These are phyloP conservation scores for Anabas testudineus DNA, from an alignment of 2,797 vertebrate genomes.

Conservation along the genomic window DNA sequence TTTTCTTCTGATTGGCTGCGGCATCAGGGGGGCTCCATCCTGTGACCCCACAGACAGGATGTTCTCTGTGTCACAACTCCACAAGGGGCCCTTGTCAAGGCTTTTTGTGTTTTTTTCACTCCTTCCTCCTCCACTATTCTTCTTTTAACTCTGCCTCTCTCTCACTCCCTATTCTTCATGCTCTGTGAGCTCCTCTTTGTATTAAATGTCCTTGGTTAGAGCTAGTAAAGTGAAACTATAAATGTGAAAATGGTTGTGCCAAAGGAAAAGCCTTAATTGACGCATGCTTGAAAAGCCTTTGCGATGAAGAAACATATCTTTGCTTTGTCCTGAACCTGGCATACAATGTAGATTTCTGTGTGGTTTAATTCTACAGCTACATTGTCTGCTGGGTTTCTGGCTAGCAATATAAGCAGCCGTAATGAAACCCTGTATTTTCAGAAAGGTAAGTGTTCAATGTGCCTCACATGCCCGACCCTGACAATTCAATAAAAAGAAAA, in stretches of 20 bases:
- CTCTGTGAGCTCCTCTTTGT: conserved; percentile 31
- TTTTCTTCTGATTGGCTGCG: conserved; percentile 70
- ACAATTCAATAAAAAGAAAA: conserved; percentile 74
- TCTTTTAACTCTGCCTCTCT: conserved; percentile 33
- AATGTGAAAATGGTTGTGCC: not conserved
- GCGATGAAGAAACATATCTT: conserved; percentile 47
- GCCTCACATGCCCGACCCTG: conserved; percentile 46
- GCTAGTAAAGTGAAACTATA: not conserved
- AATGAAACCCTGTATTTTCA: conserved; percentile 4
- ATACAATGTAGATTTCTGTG: conserved; percentile 99
- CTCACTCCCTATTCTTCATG: not conserved
- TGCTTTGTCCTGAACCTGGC: conserved; percentile 98
- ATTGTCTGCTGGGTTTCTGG: conserved; percentile 99
- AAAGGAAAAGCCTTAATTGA: not conserved
- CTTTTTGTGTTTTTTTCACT: conserved; percentile 38
- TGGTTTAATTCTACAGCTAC: conserved; percentile 98
- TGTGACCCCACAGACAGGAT: conserved; percentile 80
- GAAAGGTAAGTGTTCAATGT: no score
- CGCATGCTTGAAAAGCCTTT: conserved; percentile 13
- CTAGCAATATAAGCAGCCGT: conserved; percentile 81
- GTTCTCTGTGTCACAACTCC: conserved; percentile 78
- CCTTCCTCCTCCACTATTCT: conserved; percentile 60
- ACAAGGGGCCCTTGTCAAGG: conserved; percentile 75
- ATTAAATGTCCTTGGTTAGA: conserved; percentile 22
- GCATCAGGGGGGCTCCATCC: conserved; percentile 72